Conservation (phyloP, 2,113 vertebrate species). For the Tetrax tetrax region DNA sequence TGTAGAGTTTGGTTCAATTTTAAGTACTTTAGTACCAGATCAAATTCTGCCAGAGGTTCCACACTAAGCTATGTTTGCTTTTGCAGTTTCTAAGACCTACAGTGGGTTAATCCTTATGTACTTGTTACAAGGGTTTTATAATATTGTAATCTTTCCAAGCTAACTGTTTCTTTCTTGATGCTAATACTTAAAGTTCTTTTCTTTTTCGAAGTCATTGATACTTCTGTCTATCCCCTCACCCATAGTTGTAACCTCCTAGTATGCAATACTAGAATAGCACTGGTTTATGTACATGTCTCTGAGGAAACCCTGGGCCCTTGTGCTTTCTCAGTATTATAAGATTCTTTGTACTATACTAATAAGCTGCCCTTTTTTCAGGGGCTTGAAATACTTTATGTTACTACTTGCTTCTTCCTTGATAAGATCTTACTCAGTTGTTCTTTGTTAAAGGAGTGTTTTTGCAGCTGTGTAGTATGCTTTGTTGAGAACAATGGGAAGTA, state of each 20-base stretch:
- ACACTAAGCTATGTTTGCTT: background rate
- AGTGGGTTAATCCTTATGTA: background rate
- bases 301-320: background rate
- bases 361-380: background rate
- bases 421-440: background rate
- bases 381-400: background rate
- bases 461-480: background rate
- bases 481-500: background rate
- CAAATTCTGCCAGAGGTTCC: background rate
- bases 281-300: background rate
- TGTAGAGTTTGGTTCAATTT: background rate
- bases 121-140: background rate
- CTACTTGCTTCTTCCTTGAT: background rate
- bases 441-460: background rate
- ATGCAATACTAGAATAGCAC: background rate
- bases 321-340: background rate
- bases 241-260: background rate
- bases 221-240: background rate
- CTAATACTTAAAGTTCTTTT: background rate
- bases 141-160: background rate
- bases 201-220: background rate
- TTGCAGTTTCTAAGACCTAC: background rate
- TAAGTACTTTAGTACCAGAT: background rate
- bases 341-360: background rate
- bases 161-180: background rate